Percentiles rank a stretch among this genome's conserved stretches.
Conservation (phyloP, 2,888 invertebrate species). For the Sphaeridia pumilis region DNA sequence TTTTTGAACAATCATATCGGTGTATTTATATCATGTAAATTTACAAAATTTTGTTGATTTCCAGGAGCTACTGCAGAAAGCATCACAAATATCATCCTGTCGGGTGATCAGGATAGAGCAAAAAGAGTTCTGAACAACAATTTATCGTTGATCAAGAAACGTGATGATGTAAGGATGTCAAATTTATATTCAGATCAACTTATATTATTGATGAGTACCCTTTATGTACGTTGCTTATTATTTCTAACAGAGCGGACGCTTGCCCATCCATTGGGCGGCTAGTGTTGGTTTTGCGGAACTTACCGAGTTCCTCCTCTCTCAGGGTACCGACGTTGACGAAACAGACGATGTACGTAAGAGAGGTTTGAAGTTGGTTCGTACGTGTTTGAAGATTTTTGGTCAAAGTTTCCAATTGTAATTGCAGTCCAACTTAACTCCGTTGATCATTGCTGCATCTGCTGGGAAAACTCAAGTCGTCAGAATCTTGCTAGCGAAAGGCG, state of each 20-base stretch:
- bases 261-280: constrained; percentile 68
- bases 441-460: constrained; percentile 68
- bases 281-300: constrained; percentile 64
- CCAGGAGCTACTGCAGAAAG: too few species aligned
- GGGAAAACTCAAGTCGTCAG: constrained; percentile 58
- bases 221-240: constrained; percentile 4
- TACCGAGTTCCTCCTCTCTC: constrained; percentile 55
- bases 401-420: too few species aligned
- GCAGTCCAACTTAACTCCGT: constrained; percentile 57
- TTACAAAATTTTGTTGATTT: too few species aligned
- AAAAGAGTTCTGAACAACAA: constrained; percentile 23
- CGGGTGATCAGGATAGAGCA: constrained; percentile 22
- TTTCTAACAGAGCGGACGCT: constrained; percentile 52
- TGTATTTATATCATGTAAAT: too few species aligned
- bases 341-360: constrained; percentile 54
- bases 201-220: neutral
- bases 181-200: neutral
- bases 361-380: too few species aligned
- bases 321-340: constrained; percentile 55
- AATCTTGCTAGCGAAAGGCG: constrained; percentile 54
- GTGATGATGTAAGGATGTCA: constrained; percentile 20
- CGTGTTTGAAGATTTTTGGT: too few species aligned
- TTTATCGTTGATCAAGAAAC: constrained; percentile 16
- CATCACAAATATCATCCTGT: constrained; percentile 14
- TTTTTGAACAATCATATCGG: too few species aligned